Evolutionary conservation across 2,888 invertebrate species (phyloP).

Genomic region (Parochlus steinenii): DNA sequence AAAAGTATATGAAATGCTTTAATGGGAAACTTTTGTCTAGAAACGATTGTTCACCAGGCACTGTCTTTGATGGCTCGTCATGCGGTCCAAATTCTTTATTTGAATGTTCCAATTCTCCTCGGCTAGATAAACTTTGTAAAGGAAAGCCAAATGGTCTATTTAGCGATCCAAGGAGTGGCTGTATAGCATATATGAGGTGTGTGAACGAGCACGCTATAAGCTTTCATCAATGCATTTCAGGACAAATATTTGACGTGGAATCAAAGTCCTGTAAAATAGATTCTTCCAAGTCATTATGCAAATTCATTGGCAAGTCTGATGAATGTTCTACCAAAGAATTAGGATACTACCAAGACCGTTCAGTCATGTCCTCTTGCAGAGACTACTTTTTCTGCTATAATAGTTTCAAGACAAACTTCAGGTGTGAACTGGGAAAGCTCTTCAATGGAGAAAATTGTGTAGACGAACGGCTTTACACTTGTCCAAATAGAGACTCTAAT

Average conservation of each 20-base stretch:
- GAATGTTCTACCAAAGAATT: slow-evolving; percentile 19
- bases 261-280: too few species aligned
- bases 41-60: slow-evolving; percentile 20
- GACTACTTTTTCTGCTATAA: slow-evolving; percentile 40
- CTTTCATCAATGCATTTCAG: slow-evolving; percentile 19
- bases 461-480: slow-evolving; percentile 30
- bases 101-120: slow-evolving; percentile 16
- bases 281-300: too few species aligned
- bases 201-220: slow-evolving; percentile 18
- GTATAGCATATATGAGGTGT: slow-evolving; percentile 25
- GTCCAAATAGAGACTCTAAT: slow-evolving; percentile 33
- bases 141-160: slow-evolving; percentile 35
- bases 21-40: slow-evolving; percentile 18
- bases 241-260: slow-evolving; percentile 23
- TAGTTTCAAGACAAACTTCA: slow-evolving; percentile 34
- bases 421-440: slow-evolving; percentile 32
- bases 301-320: too few species aligned
- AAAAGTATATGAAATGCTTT: slow-evolving; percentile 23
- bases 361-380: slow-evolving; percentile 29
- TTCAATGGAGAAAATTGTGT: slow-evolving; percentile 43
- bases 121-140: slow-evolving; percentile 25
- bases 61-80: slow-evolving; percentile 18
- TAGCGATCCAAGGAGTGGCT: slow-evolving; percentile 22
- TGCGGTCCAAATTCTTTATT: slow-evolving; percentile 22
- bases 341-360: slow-evolving; percentile 32